These are phyloP conservation scores for Cirrhinus molitorella DNA, from an alignment of 2,797 vertebrate species.

Conservation along the genomic window DNA sequence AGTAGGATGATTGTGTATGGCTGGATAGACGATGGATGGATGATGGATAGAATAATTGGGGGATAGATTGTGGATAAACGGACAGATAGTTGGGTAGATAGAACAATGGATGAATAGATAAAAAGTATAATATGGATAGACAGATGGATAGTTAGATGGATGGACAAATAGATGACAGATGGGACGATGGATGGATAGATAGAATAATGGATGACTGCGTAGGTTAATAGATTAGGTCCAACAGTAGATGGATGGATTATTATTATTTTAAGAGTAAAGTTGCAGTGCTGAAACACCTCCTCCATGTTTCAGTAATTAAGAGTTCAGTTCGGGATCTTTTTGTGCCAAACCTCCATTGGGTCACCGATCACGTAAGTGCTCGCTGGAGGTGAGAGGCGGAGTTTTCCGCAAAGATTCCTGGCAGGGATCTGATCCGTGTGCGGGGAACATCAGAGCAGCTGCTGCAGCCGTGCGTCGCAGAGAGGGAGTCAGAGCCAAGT, in stretches of 20 bases:
- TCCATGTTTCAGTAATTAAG: background rate
- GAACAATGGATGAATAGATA: background rate
- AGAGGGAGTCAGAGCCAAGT: slow-evolving; percentile 21
- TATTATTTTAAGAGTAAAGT: too few relatives aligned
- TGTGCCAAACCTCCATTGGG: background rate
- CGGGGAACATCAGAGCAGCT: slow-evolving; percentile 31
- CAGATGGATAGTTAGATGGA: background rate
- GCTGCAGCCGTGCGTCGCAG: slow-evolving; percentile 12
- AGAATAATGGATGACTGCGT: too few relatives aligned
- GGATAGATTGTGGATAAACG: background rate
- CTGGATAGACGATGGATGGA: too few relatives aligned
- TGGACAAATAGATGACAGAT: too few relatives aligned
- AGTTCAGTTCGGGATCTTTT: background rate
- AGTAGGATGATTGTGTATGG: too few relatives aligned
- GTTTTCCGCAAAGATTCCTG: slow-evolving; percentile 1
- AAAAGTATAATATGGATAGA: too few relatives aligned
- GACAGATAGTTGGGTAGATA: background rate
- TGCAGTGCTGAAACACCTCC: background rate
- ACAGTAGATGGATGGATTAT: too few relatives aligned
- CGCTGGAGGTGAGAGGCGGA: slow-evolving; percentile 10
- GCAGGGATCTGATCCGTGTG: slow-evolving; percentile 25
- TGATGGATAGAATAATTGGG: too few relatives aligned
- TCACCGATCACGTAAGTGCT: slow-evolving; percentile 3
- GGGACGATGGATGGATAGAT: too few relatives aligned
- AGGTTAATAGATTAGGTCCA: too few relatives aligned